Percentiles rank a stretch among this genome's conserved stretches.
Evolutionary conservation across 1,140 invertebrate genomes (phyloP).

Genomic region (Propsilocerus akamusi): DNA sequence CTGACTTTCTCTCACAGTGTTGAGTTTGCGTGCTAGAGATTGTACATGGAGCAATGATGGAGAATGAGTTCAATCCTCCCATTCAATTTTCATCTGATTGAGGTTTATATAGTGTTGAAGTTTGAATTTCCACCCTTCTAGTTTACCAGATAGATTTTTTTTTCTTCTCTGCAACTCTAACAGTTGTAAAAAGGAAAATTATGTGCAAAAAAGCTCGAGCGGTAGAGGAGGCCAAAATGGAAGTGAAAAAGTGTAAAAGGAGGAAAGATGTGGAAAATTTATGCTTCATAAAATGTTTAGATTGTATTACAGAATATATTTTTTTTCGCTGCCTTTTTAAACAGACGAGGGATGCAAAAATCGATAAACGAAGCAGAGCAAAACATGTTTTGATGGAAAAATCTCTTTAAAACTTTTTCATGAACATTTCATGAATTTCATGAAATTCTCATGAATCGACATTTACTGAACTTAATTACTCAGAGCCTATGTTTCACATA

Average conservation of each 20-base stretch:
- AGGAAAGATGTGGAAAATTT: neutral
- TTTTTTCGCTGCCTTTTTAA: no score
- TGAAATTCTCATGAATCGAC: no score
- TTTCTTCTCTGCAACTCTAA: neutral
- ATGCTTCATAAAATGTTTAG: neutral
- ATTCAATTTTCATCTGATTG: conserved; percentile 1
- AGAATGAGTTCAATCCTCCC: neutral
- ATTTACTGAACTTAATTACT: no score
- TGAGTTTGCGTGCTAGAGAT: neutral
- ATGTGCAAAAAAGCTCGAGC: conserved; percentile 3
- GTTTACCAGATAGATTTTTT: neutral
- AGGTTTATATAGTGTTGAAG: conserved; percentile 1
- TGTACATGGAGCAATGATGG: no score
- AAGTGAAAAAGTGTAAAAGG: neutral
- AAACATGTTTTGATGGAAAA: no score
- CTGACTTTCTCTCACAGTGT: neutral
- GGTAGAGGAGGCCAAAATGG: neutral
- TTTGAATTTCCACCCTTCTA: neutral
- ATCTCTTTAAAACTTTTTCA: no score
- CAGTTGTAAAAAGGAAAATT: conserved; percentile 1
- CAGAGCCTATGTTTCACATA: no score
- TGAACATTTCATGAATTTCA: no score
- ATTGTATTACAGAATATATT: no score
- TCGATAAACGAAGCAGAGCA: no score
- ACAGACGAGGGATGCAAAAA: no score